phyloP scores from a whole-genome alignment of 2,888 invertebrate genomes.

The Caenorhabditis sp. region DNA sequence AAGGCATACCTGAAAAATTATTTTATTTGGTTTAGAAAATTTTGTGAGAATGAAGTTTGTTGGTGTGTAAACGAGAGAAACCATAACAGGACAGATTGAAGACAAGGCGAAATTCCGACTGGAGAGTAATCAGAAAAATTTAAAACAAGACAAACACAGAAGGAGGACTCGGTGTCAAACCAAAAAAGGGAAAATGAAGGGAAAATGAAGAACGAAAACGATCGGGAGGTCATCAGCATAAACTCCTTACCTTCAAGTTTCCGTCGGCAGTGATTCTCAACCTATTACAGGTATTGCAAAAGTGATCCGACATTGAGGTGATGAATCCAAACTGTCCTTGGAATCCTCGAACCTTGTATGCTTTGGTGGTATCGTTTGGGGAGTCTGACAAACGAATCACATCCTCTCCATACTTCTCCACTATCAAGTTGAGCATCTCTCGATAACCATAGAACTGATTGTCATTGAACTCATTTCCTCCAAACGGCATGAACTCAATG shows the following conservation, averaged over 20 bases:
- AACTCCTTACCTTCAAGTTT: slow-evolving; percentile 89
- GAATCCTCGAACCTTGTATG: slow-evolving; percentile 91
- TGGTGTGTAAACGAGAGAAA: no score
- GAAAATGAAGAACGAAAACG: no score
- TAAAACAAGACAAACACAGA: no score
- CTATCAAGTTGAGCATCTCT: slow-evolving; percentile 89
- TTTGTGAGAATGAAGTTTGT: background rate
- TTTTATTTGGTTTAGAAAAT: background rate
- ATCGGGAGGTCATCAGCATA: background rate
- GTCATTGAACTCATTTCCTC: slow-evolving; percentile 94
- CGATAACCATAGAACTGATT: slow-evolving; percentile 91
- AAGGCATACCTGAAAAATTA: slow-evolving; percentile 88
- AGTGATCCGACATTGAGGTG: slow-evolving; percentile 96
- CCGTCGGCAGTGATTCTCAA: slow-evolving; percentile 98
- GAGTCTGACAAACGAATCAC: slow-evolving; percentile 86
- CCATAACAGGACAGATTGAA: no score
- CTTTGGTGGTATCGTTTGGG: slow-evolving; percentile 94
- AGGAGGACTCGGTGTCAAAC: no score
- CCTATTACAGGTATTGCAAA: slow-evolving; percentile 95
- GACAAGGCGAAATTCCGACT: no score
- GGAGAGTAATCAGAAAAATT: no score
- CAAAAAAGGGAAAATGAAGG: background rate
- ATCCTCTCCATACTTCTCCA: slow-evolving; percentile 86
- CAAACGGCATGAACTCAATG: slow-evolving; percentile 99
- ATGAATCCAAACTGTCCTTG: slow-evolving; percentile 96